Conservation (phyloP, 2,797 vertebrate species). For the Gila robusta region DNA sequence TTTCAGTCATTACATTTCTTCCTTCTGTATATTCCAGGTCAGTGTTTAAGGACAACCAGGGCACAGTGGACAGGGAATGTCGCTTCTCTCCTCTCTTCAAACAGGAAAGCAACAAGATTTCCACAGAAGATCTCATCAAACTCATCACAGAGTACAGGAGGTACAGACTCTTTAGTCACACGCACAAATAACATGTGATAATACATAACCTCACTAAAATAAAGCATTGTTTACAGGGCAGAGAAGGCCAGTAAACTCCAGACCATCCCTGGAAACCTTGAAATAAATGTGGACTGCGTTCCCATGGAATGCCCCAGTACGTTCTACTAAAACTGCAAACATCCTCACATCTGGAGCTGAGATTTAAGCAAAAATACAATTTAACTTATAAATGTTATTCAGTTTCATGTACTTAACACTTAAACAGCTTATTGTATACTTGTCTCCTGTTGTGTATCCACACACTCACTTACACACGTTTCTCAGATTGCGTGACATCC, state of each 20-base stretch:
- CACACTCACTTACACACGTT: neutral
- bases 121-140: constrained; percentile 94
- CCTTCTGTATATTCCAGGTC: constrained; percentile 75
- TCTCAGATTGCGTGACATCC: constrained; percentile 93
- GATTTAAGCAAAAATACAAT: neutral
- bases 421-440: neutral
- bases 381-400: neutral
- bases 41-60: constrained; percentile 96
- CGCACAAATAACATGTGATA: neutral
- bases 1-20: neutral
- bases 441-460: neutral
- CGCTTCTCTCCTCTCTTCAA: constrained; percentile 96
- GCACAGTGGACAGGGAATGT: constrained; percentile 92
- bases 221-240: constrained; percentile 78
- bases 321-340: constrained; percentile 53
- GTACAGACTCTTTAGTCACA: constrained; percentile 67
- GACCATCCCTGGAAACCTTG: constrained; percentile 92
- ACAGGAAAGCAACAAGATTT: constrained; percentile 97
- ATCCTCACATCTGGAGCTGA: neutral
- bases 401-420: neutral
- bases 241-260: constrained; percentile 97
- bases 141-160: constrained; percentile 91
- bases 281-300: constrained; percentile 88
- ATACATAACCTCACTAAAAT: constrained; percentile 1
- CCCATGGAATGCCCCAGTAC: constrained; percentile 96